Evolutionary conservation across 2,888 invertebrate genomes (phyloP), one percentile per base, ranked within the genome.

Genomic region (Heteromurus nitidus): DNA sequence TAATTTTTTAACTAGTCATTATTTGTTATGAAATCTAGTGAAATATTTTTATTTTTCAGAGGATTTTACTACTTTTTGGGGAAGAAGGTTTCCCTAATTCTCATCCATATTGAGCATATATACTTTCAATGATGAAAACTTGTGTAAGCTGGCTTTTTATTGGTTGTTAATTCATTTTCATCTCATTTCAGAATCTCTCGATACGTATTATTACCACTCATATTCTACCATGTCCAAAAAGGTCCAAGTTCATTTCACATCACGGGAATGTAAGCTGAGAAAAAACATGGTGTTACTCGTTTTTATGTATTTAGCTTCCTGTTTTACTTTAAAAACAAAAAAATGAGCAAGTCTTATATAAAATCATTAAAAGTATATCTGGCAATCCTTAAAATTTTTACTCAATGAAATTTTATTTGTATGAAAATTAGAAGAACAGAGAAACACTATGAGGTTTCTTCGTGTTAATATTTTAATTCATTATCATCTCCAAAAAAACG

Each of bases 301-400:
- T 76, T 76, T 76, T 60, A 69, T 69, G 76, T 69, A 47, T 60
- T 5, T 24, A 53, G 50, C 69, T 76, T 76, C 76, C 76, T 76
- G 76, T 62, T 2, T n/a, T n/a, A 22, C 28, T 16, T 53, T 36
- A 36, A 18, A 36, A 9, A 69, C n/a, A 69, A 69, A 47, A 50
- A 24, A 13, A 31, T 64, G 31, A 60, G n/a, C n/a, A 24, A 62
- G 26, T 22, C 16, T 36, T 5, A 58, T 5, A 36, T 9, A 36
- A 36, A 36, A 36, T 36, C 5, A 36, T 9, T 5, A 9, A 36
- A 36, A 36, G 36, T 36, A 36, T 36, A 36, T 9, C 36, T 36
- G 7, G 13, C 22, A 44, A 44, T 7, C 31, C 24, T 69, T 55
- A 5, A 68, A 28, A 50, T 44, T 44, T 42, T 50, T 30, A 30